Base-by-base conservation (phyloP, 2,888 invertebrate species). In the Drosophila buzzatii region DNA sequence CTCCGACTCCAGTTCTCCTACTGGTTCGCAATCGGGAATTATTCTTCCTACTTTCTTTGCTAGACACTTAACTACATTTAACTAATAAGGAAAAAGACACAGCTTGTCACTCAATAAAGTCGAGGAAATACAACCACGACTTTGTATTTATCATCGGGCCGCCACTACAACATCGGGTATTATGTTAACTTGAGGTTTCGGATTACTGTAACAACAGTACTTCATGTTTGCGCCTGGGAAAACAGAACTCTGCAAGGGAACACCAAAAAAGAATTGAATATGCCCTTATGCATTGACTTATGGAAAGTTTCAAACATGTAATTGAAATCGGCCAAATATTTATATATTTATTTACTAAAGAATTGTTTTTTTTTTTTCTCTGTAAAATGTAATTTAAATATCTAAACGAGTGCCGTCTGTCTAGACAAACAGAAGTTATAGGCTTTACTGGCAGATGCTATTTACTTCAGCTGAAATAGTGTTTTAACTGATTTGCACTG, bases 221-320 rank as follows among this genome's bases (percentile, higher is more conserved):
- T 63, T 49, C 20, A 42, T 63, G 76, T 75, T 70, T 45, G 60
- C 66, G 71, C 60, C 70, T 76, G 76, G 65, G 76, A 79, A 76
- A 76, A 49, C 27, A 44, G 47, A 35, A 9, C 44, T 47, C 31
- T 14, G 35, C 27, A 37, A 16, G 20, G 9, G 16, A 35, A 18
- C 20, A 35, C 23, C 39, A 18, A 18, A 18, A 18, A 18, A 18
- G 12, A 14, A 53, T 16, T 18, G 18, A 47, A 52, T 41, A 57
- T 37, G 14, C 27, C 23, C 20, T 16, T 18, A 18, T 35, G 44
- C 9, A 45, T 45, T 16, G 31, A 45, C 31, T 7, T 55, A 14
- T 20, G 33, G 20, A 16, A 42, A 33, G 20, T 20, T 42, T 35
- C 12, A 18, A 33, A 5, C n/a, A 27, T 47, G 47, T 8, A 47